Conservation (phyloP, 2,113 vertebrate genomes). For the Entomyzon cyanotis region DNA sequence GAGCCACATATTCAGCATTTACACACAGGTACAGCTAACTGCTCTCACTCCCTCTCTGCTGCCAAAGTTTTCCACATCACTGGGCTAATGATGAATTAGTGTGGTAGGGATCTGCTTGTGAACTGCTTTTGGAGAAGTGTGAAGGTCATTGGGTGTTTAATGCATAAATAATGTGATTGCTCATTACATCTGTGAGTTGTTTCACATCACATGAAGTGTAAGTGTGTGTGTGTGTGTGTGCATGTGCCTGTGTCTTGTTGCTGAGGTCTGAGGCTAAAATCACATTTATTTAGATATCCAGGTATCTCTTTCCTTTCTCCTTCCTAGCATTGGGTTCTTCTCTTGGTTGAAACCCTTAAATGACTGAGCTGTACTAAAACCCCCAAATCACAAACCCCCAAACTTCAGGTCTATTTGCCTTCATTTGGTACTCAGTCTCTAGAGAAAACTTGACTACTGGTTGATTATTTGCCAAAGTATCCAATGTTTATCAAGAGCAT, state of each 20-base stretch:
- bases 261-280: not conserved
- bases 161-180: not conserved
- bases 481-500: not conserved
- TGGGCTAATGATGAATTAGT: not conserved
- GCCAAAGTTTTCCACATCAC: not conserved
- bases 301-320: not conserved
- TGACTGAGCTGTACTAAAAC: not conserved
- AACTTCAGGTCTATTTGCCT: not conserved
- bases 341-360: not conserved
- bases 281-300: not conserved
- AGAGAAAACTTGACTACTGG: not conserved
- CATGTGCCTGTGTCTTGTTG: not conserved
- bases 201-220: not conserved
- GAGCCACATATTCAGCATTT: constrained; percentile 95
- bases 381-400: not conserved
- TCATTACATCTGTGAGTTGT: not conserved
- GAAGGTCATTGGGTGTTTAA: not conserved
- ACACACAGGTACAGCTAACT: constrained; percentile 85
- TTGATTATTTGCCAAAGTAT: constrained; percentile 17
- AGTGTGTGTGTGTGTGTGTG: too few species aligned
- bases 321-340: not conserved
- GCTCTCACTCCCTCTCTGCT: not conserved
- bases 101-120: not conserved
- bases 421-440: not conserved
- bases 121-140: not conserved